Percentiles rank a stretch among this genome's conserved stretches.
Evolutionary conservation across 2,888 invertebrate genomes (phyloP).

Genomic region (Macaria liturata): DNA sequence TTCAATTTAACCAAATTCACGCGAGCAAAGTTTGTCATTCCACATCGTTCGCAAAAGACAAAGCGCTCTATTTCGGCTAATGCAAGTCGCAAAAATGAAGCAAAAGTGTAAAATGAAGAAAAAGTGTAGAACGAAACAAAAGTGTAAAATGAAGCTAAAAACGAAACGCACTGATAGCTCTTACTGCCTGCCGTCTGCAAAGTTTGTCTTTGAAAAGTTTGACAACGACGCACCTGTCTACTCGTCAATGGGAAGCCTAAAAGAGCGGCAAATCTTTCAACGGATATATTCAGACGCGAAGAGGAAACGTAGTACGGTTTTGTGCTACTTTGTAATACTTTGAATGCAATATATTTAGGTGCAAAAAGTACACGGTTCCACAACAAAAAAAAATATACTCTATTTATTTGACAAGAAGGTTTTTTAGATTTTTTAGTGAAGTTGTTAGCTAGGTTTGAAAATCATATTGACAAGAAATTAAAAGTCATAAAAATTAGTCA

Average conservation of each 20-base stretch:
- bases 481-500: too few relatives aligned
- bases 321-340: too few relatives aligned
- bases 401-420: too few relatives aligned
- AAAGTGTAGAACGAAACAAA: constrained; percentile 20
- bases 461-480: too few relatives aligned
- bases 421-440: too few relatives aligned
- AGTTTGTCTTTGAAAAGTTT: constrained; percentile 73
- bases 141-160: constrained; percentile 13
- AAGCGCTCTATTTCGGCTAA: constrained; percentile 11
- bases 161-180: constrained; percentile 21
- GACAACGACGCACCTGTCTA: constrained; percentile 59
- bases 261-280: constrained; percentile 49
- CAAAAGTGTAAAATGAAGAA: constrained; percentile 10
- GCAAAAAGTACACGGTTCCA: too few relatives aligned
- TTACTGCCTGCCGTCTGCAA: constrained; percentile 54
- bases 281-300: not conserved
- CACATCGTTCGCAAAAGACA: constrained; percentile 12
- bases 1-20: too few relatives aligned
- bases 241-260: constrained; percentile 55
- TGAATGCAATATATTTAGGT: too few relatives aligned
- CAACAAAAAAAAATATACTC: too few relatives aligned
- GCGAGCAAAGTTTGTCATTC: not conserved
- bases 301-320: too few relatives aligned
- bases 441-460: too few relatives aligned
- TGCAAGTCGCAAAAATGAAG: constrained; percentile 15